Evolutionary conservation across 2,888 invertebrate species (phyloP).

Genomic region (Hydriomena furcata): DNA sequence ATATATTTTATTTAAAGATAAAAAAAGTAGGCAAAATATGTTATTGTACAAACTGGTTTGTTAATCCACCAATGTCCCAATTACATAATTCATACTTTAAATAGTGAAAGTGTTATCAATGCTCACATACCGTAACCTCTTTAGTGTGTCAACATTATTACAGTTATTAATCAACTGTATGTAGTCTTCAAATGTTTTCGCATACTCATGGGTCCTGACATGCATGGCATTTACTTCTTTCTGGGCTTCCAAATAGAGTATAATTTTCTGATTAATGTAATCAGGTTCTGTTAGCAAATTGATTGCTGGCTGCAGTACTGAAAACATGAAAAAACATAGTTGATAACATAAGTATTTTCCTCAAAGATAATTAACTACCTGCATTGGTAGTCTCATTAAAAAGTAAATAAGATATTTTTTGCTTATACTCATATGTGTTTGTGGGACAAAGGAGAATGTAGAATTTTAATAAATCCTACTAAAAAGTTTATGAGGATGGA

Average conservation of each 20-base stretch:
- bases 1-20: too few species aligned
- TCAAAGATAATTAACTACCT: too few species aligned
- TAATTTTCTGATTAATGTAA: constrained; percentile 94
- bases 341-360: too few species aligned
- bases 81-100: constrained; percentile 19
- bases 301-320: constrained; percentile 92
- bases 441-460: too few species aligned
- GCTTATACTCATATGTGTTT: too few species aligned
- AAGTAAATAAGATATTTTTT: too few species aligned
- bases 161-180: constrained; percentile 92
- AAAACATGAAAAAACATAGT: constrained; percentile 39
- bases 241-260: constrained; percentile 92
- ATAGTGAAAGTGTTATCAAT: constrained; percentile 43
- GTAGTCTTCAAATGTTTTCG: constrained; percentile 95
- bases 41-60: neutral
- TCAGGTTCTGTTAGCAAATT: constrained; percentile 94
- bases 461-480: too few species aligned
- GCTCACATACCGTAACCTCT: constrained; percentile 87
- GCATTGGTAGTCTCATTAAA: too few species aligned
- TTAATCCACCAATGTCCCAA: constrained; percentile 28
- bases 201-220: constrained; percentile 92
- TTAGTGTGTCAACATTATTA: constrained; percentile 91
- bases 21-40: neutral
- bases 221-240: constrained; percentile 91
- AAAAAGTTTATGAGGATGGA: too few species aligned